Conservation (phyloP, 2,888 invertebrate genomes). For the Hirtodrosophila alboralis region DNA sequence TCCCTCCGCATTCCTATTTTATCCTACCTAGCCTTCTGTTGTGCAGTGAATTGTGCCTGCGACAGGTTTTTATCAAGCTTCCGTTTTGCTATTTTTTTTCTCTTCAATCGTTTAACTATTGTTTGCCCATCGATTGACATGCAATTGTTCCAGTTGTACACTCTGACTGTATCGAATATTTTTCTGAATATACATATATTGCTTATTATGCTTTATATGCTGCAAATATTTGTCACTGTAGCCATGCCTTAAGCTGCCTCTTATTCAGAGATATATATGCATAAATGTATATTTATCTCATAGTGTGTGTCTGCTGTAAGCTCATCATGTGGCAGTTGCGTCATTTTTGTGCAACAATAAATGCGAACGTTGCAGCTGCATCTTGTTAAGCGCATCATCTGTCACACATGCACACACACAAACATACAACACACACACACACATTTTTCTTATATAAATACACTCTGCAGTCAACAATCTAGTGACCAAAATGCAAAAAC, state of each 20-base stretch:
- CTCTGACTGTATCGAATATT: neutral
- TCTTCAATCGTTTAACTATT: slow-evolving; percentile 26
- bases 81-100: neutral
- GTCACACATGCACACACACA: slow-evolving; percentile 17
- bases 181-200: slow-evolving; percentile 18
- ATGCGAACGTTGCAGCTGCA: slow-evolving; percentile 32
- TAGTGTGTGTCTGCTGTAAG: slow-evolving; percentile 13
- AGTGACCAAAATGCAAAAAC: slow-evolving; percentile 22
- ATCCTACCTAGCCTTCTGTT: neutral
- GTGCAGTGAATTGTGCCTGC: slow-evolving; percentile 11
- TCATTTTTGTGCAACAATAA: slow-evolving; percentile 39
- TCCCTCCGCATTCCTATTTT: too few relatives aligned
- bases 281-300: too few relatives aligned
- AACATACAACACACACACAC: slow-evolving; percentile 4
- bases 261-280: neutral
- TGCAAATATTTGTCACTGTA: slow-evolving; percentile 64
- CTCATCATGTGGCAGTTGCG: slow-evolving; percentile 33
- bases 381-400: slow-evolving; percentile 41
- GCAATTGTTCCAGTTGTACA: slow-evolving; percentile 28
- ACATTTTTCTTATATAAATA: slow-evolving; percentile 1
- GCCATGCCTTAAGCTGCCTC: slow-evolving; percentile 8
- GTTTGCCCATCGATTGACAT: slow-evolving; percentile 55
- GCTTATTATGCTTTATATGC: slow-evolving; percentile 50
- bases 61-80: slow-evolving; percentile 48
- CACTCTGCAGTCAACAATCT: neutral